These are phyloP conservation scores for Phaethon lepturus DNA, from an alignment of 2,113 vertebrate genomes.

Conservation along the genomic window DNA sequence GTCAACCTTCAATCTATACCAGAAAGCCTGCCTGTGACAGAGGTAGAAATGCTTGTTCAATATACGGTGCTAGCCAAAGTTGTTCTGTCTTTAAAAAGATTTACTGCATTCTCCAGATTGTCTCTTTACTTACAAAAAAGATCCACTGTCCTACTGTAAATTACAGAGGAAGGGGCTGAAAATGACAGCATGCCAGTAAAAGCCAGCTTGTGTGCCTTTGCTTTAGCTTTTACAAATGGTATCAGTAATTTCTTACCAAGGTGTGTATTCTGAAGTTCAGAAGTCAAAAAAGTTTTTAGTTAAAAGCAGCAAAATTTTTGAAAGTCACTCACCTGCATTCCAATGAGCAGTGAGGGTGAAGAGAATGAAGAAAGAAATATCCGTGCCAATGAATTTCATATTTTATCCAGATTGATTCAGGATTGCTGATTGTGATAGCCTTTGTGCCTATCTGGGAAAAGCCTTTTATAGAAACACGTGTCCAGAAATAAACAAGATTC, in stretches of 20 bases:
- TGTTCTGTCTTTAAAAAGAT: neutral
- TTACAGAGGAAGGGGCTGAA: neutral
- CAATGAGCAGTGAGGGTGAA: neutral
- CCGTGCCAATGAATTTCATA: neutral
- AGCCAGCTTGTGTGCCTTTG: neutral
- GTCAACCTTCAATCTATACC: neutral
- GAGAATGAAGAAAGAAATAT: neutral
- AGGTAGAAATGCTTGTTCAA: neutral
- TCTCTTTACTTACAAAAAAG: neutral
- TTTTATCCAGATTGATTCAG: neutral
- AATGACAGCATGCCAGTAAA: neutral
- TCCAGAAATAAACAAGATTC: neutral
- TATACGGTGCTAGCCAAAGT: neutral
- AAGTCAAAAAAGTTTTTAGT: neutral
- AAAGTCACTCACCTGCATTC: slow-evolving; percentile 53
- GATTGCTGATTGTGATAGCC: neutral
- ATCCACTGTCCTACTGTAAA: neutral
- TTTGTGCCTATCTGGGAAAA: neutral
- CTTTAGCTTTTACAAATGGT: neutral
- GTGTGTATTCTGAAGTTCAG: neutral
- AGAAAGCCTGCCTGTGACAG: neutral
- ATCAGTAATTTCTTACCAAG: neutral
- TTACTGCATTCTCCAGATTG: neutral
- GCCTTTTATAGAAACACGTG: neutral
- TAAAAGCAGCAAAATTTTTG: neutral